phyloP scores from a whole-genome alignment of 2,113 vertebrate genomes.

The Alouatta palliata region DNA sequence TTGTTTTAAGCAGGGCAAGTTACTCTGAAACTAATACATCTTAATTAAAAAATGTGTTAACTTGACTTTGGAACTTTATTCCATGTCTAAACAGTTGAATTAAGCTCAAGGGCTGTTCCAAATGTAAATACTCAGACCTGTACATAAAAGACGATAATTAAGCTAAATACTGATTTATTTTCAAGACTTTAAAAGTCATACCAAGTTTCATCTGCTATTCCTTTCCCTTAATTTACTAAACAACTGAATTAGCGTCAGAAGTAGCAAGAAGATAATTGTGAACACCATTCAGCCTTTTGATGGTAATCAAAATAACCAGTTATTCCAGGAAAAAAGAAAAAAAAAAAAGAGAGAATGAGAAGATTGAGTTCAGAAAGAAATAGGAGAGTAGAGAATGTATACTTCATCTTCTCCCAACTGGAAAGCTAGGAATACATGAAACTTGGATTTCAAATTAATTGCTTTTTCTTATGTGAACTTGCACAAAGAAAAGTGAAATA shows the following conservation, averaged over 20 bases:
- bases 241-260: conserved; percentile 1
- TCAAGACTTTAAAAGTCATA: conserved; percentile 30
- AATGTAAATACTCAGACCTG: conserved; percentile 20
- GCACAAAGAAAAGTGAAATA: not conserved
- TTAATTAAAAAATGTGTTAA: not conserved
- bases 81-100: not conserved
- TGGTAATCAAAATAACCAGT: conserved; percentile 42
- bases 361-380: conserved; percentile 15
- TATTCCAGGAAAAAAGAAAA: conserved; percentile 34
- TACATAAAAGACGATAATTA: conserved; percentile 50
- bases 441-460: conserved; percentile 55
- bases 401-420: not conserved
- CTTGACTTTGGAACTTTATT: not conserved
- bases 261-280: not conserved
- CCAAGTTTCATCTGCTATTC: conserved; percentile 1
- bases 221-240: conserved; percentile 46
- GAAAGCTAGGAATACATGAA: not conserved
- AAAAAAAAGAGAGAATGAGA: not conserved
- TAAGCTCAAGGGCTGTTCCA: not conserved
- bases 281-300: conserved; percentile 9
- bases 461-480: conserved; percentile 30
- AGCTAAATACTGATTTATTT: conserved; percentile 43
- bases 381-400: not conserved
- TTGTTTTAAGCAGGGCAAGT: not conserved
- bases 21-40: not conserved